phyloP scores from a whole-genome alignment of 2,113 vertebrate genomes.

The Meles meles region DNA sequence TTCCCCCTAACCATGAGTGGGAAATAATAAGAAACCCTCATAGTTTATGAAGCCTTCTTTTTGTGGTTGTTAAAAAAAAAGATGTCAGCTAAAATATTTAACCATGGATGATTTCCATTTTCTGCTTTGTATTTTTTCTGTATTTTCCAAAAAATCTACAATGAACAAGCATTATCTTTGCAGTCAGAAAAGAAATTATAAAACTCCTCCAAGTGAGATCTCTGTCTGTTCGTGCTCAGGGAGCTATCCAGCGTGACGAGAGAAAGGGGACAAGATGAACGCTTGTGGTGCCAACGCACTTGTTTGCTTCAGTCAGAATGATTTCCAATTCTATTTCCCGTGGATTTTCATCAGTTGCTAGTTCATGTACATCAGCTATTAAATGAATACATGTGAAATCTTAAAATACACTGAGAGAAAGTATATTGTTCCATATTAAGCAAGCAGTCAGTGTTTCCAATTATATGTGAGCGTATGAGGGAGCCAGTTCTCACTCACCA shows the following conservation, averaged over 20 bases:
- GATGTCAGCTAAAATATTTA: background rate
- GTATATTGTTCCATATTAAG: conserved; percentile 74
- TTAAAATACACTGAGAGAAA: conserved; percentile 75
- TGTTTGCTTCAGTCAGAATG: background rate
- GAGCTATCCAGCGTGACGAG: background rate
- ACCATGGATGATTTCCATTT: background rate
- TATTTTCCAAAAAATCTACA: background rate
- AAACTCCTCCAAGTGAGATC: background rate
- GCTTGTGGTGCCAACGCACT: background rate
- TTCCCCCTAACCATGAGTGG: background rate
- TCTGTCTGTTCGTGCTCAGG: background rate
- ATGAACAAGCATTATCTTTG: background rate
- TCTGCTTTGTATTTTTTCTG: background rate
- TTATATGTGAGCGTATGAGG: conserved; percentile 62
- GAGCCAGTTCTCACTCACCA: conserved; percentile 73
- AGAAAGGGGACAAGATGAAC: accelerated
- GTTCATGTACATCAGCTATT: conserved; percentile 67
- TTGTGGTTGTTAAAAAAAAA: background rate
- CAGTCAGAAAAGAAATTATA: background rate
- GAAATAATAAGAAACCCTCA: background rate
- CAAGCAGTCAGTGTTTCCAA: conserved; percentile 63
- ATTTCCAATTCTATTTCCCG: conserved; percentile 67
- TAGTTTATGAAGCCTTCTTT: background rate
- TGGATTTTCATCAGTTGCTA: conserved; percentile 57
- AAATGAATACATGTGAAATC: conserved; percentile 74